Evolutionary conservation across 2,113 vertebrate species (phyloP).

Genomic region (Capreolus pygargus): DNA sequence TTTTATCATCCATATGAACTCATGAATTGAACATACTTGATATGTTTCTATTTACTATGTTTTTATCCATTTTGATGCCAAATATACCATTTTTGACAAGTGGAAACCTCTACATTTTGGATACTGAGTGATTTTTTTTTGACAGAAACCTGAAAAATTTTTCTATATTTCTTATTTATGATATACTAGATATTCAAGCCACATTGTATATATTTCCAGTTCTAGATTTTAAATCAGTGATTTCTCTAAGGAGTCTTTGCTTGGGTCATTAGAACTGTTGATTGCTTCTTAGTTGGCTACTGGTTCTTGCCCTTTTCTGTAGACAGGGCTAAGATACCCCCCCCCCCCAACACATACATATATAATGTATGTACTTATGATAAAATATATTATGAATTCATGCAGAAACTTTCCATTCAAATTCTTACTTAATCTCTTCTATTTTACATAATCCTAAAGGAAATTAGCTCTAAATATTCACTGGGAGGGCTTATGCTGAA

Average conservation of each 20-base stretch:
- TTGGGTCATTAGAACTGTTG: background rate
- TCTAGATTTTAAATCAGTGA: background rate
- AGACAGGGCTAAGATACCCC: background rate
- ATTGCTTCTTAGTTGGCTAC: background rate
- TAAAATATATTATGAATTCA: background rate
- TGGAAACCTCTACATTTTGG: background rate
- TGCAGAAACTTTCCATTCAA: background rate
- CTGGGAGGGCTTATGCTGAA: background rate
- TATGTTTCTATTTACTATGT: background rate
- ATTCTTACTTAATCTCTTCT: background rate
- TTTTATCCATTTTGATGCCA: background rate
- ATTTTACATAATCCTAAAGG: background rate
- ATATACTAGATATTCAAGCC: background rate
- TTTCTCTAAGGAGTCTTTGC: background rate
- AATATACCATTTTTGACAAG: background rate
- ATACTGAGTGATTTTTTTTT: background rate
- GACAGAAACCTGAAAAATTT: background rate
- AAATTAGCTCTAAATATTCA: background rate
- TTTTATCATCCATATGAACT: background rate
- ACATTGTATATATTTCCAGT: background rate
- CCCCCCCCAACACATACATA: fast-evolving
- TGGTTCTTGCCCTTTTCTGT: background rate
- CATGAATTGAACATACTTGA: background rate
- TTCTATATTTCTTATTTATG: background rate
- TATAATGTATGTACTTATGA: background rate